Base-by-base conservation (phyloP, 2,113 vertebrate genomes). In the Dinomys branickii region DNA sequence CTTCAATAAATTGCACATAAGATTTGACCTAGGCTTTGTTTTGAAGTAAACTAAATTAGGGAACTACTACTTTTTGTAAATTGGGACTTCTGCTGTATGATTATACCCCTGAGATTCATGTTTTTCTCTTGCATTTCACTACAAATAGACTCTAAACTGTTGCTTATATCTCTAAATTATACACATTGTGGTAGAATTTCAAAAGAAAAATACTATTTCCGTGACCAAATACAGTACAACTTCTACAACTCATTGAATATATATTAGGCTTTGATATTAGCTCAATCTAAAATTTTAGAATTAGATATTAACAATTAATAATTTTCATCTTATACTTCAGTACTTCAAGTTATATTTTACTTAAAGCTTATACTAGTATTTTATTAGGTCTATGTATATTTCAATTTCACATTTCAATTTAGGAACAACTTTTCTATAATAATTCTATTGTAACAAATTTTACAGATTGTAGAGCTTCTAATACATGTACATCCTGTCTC, bases 41-140 rank as follows among this genome's bases (percentile, higher is more conserved):
- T 47, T 38, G 4, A 94, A 73, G 28, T 58, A 94, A 92, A 52
- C 4, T 90, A 24, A 56, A 14, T 83, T 90, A 82, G 41, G 28
- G 1, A 1, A 17, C 2, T 69, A 16, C 17, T 84, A 50, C 17
- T 58, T 83, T 69, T 89, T 90, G 28, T 52, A 1, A 88, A 22
- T 67, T 75, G 17, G 52, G 10, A 81, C 52, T 47, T 75, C 65
- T 82, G 3, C 13, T 95, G 7, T 85, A 80, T 59, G 33, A 30
- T 30, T 67, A 54, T 0, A 85, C 6, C 11, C 5, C 4, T 44
- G 38, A n/a, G 24, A 38, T 67, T 41, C 73, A 44, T 10, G 7
- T 35, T 59, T 91, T 59, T 71, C 6, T 65, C 5, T 14, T 12
- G 75, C 3, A 83, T 50, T 85, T 75, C 5, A 44, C 1, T 38